A percentile compares a stretch with the other conserved stretches of the same genome.
Evolutionary conservation across 2,888 invertebrate genomes (phyloP).

Genomic region (Tetanocera ferruginea): DNA sequence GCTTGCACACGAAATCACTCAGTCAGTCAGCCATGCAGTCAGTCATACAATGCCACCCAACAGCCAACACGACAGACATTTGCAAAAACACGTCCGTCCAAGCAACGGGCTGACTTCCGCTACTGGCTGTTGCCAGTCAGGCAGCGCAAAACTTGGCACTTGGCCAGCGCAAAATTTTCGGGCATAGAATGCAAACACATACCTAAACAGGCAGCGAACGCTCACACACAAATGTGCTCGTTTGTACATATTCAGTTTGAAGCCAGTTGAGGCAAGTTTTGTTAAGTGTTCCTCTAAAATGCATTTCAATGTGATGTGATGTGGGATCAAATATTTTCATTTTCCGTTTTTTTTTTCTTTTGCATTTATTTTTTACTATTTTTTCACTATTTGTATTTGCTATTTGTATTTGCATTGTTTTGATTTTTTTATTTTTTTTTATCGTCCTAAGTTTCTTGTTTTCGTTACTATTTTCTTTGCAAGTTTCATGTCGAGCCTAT

Average conservation of each 20-base stretch:
- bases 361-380: neutral
- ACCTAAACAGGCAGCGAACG: neutral
- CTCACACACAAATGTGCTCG: neutral
- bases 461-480: neutral
- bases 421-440: neutral
- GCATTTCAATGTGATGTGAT: slow-evolving; percentile 36
- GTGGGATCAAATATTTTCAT: slow-evolving; percentile 34
- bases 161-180: slow-evolving; percentile 53
- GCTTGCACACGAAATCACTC: slow-evolving; percentile 9
- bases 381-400: neutral
- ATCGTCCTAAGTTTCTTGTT: neutral
- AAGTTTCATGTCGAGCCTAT: slow-evolving; percentile 32
- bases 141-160: slow-evolving; percentile 49
- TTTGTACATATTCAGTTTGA: neutral
- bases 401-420: slow-evolving; percentile 1
- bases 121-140: neutral
- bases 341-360: neutral
- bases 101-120: slow-evolving; percentile 23
- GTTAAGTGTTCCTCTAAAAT: slow-evolving; percentile 37
- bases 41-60: neutral
- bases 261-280: slow-evolving; percentile 29
- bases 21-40: neutral
- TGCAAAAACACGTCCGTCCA: slow-evolving; percentile 22
- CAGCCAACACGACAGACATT: neutral
- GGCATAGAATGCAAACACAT: slow-evolving; percentile 50